Conservation (phyloP, 1,140 invertebrate species). For the Leucophenga varia region DNA sequence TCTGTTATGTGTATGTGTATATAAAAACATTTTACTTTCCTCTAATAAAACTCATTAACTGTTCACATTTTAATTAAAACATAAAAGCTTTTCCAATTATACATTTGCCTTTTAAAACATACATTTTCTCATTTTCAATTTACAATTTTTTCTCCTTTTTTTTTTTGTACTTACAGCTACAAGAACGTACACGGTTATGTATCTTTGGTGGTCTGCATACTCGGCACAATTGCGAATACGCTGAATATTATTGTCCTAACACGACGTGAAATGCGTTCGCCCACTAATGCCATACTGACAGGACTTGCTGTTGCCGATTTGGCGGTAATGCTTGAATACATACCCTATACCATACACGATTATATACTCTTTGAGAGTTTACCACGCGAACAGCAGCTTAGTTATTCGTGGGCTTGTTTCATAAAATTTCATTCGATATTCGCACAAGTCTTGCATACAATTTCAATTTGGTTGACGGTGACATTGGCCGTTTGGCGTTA, state of each 20-base stretch:
- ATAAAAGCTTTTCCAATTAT: no score
- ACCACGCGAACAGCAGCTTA: slow-evolving; percentile 57
- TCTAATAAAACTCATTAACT: no score
- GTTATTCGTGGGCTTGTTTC: slow-evolving; percentile 78
- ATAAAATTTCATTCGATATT: slow-evolving; percentile 83
- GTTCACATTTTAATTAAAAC: no score
- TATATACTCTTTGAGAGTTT: slow-evolving; percentile 62
- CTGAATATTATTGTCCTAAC: slow-evolving; percentile 93
- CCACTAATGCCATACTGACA: slow-evolving; percentile 83
- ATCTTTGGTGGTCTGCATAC: slow-evolving; percentile 73
- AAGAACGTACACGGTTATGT: slow-evolving; percentile 45
- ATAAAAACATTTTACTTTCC: no score
- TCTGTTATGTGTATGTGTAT: no score
- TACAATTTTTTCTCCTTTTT: neutral
- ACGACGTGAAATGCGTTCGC: slow-evolving; percentile 78
- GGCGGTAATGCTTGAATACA: slow-evolving; percentile 89
- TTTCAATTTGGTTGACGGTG: slow-evolving; percentile 89
- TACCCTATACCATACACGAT: slow-evolving; percentile 82
- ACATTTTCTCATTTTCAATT: neutral
- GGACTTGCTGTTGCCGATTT: slow-evolving; percentile 88
- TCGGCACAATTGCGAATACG: slow-evolving; percentile 88
- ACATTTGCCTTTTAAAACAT: slow-evolving; percentile 1
- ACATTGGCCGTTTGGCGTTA: slow-evolving; percentile 90
- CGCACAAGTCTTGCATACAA: slow-evolving; percentile 82
- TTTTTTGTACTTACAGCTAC: slow-evolving; percentile 24